These are phyloP conservation scores for Aphrocallistes beatrix DNA, from an alignment of 37 sponge, comb jelly and placozoan genomes.

Conservation along the genomic window DNA sequence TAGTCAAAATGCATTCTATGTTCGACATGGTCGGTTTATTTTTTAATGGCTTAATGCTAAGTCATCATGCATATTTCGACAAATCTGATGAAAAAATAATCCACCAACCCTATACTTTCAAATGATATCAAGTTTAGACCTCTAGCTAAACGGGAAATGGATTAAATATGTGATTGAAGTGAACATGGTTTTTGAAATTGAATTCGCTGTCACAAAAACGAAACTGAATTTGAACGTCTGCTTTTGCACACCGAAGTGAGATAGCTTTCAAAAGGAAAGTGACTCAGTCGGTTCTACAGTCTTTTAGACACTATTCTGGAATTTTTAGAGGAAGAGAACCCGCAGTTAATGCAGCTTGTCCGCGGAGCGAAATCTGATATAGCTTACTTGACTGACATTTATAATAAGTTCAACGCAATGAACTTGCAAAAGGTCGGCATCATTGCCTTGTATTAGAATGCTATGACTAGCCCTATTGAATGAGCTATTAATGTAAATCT, in stretches of 20 bases:
- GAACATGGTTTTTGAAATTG: neutral
- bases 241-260: neutral
- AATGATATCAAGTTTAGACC: too few relatives aligned
- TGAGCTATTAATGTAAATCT: too few relatives aligned
- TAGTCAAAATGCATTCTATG: too few relatives aligned
- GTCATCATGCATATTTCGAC: too few relatives aligned
- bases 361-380: neutral
- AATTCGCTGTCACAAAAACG: neutral
- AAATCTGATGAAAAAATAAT: too few relatives aligned
- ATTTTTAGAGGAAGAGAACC: conserved; percentile 1
- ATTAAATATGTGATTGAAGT: neutral
- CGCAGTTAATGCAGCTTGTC: conserved; percentile 10
- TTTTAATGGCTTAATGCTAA: too few relatives aligned
- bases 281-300: neutral
- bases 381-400: neutral
- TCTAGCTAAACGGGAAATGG: neutral
- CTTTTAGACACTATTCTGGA: neutral
- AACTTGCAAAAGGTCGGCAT: too few relatives aligned
- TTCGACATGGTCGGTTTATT: too few relatives aligned
- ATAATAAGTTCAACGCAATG: conserved; percentile 12
- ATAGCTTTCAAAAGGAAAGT: neutral
- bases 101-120: too few relatives aligned
- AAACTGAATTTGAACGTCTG: neutral
- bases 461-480: too few relatives aligned
- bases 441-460: too few relatives aligned